Conservation (phyloP, 2,113 vertebrate species). For the Meleagris gallopavo region DNA sequence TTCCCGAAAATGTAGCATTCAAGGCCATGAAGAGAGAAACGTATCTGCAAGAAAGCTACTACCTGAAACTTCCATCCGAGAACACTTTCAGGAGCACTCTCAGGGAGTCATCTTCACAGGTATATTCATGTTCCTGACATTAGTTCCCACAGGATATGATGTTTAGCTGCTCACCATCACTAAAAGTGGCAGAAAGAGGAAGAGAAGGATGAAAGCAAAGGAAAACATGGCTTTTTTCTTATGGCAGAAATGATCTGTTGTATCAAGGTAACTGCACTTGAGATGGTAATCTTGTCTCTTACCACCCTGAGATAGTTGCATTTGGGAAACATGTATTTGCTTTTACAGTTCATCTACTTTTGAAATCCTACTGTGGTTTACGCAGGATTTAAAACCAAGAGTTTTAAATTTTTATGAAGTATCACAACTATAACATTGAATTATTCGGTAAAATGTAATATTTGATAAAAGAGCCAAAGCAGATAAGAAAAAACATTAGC, state of each 20-base stretch:
- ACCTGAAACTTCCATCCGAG: neutral
- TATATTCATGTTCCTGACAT: neutral
- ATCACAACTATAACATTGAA: neutral
- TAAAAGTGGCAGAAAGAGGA: conserved; percentile 19
- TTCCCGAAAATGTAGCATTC: neutral
- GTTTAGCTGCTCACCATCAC: conserved; percentile 4
- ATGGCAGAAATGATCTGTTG: conserved; percentile 12
- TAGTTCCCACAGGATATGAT: neutral
- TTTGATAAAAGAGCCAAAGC: neutral
- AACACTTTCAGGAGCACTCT: conserved; percentile 6
- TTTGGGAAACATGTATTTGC: neutral
- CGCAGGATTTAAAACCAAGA: neutral
- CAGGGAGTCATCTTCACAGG: neutral
- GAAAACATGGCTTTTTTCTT: conserved; percentile 31
- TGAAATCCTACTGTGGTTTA: neutral
- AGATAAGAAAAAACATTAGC: neutral
- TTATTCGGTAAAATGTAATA: neutral
- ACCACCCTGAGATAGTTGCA: neutral
- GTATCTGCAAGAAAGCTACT: neutral
- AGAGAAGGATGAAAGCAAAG: neutral
- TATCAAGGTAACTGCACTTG: conserved; percentile 11
- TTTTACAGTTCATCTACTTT: neutral
- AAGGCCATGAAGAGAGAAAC: neutral
- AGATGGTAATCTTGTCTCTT: neutral
- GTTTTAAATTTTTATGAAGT: neutral